phyloP scores from a whole-genome alignment of 37 sponge, comb jelly and placozoan species.

The Geodia barretti region DNA sequence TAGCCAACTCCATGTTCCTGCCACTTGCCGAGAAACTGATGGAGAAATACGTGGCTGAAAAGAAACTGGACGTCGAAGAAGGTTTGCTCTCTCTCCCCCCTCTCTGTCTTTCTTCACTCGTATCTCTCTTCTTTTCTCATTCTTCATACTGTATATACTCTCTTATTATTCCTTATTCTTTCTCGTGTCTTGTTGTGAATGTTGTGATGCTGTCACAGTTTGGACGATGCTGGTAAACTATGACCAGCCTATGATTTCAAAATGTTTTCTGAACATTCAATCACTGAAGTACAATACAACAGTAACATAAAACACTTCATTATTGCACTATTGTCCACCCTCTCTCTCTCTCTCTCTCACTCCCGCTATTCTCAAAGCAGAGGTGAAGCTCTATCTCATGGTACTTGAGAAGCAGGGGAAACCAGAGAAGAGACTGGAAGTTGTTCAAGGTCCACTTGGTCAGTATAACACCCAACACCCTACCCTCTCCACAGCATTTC shows the following conservation, averaged over 20 bases:
- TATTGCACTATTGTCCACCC: too few relatives aligned
- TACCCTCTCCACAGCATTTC: too few relatives aligned
- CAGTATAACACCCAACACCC: too few relatives aligned
- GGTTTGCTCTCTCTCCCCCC: constrained; percentile 33
- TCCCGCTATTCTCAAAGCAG: not conserved
- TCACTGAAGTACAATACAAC: not conserved
- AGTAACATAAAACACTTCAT: too few relatives aligned
- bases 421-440: constrained; percentile 45
- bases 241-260: not conserved
- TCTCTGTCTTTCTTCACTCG: not conserved
- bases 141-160: too few relatives aligned
- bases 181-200: not conserved
- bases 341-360: not conserved
- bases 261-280: not conserved
- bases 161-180: too few relatives aligned
- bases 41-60: constrained; percentile 70
- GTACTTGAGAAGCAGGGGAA: constrained; percentile 61
- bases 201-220: constrained; percentile 11
- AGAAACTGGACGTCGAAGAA: constrained; percentile 77
- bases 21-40: constrained; percentile 89
- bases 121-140: too few relatives aligned
- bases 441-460: constrained; percentile 57
- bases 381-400: constrained; percentile 70
- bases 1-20: constrained; percentile 60
- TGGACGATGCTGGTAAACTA: not conserved